These are phyloP conservation scores for Yponomeuta evonymella DNA, from an alignment of 2,888 invertebrate genomes.

Conservation along the genomic window DNA sequence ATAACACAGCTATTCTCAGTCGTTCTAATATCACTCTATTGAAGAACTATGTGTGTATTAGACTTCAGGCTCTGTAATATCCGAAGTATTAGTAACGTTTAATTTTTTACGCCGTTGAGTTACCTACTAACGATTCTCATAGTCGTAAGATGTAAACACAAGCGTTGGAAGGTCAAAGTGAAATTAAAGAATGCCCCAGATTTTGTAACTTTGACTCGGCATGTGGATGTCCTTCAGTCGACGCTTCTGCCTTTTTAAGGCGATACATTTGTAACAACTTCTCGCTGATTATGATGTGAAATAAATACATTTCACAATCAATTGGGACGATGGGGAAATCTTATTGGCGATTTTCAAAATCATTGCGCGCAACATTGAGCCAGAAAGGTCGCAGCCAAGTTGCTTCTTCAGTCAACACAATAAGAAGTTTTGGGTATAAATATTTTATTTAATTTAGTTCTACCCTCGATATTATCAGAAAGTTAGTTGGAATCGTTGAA, in stretches of 20 bases:
- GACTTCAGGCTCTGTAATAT: too few relatives aligned
- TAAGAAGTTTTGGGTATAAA: too few relatives aligned
- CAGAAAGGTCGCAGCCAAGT: neutral
- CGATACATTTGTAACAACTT: neutral
- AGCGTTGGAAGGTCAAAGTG: conserved; percentile 11
- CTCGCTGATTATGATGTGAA: neutral
- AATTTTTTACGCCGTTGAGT: too few relatives aligned
- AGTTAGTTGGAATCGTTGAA: too few relatives aligned
- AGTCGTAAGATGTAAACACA: neutral
- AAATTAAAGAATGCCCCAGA: conserved; percentile 10
- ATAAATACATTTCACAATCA: neutral
- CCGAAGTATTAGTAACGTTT: too few relatives aligned
- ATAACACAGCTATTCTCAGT: too few relatives aligned
- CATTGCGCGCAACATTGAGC: neutral
- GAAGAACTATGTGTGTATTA: too few relatives aligned
- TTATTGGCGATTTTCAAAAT: neutral
- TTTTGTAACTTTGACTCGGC: neutral
- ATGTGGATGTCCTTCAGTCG: conserved; percentile 9
- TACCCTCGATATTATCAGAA: too few relatives aligned
- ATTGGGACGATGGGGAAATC: neutral
- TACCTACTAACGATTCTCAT: neutral
- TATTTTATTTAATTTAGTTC: too few relatives aligned
- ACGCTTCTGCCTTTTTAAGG: neutral
- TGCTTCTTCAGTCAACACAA: too few relatives aligned
- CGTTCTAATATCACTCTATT: too few relatives aligned